Conservation (phyloP, 2,797 vertebrate species). For the Xerus rutilus region DNA sequence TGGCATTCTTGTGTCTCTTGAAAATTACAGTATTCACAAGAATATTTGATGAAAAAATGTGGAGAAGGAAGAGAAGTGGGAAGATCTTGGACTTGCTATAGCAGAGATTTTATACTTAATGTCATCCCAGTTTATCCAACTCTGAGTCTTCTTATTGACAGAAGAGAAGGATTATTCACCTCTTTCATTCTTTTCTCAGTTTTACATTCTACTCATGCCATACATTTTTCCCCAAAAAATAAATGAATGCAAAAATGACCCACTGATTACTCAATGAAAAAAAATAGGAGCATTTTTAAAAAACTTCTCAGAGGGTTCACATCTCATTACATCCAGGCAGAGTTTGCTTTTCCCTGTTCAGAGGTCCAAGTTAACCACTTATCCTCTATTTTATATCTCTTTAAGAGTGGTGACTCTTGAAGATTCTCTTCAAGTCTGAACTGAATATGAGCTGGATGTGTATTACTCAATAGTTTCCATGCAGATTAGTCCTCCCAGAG, state of each 20-base stretch:
- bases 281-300: not conserved
- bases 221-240: not conserved
- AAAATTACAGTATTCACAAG: conserved; percentile 10
- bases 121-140: not conserved
- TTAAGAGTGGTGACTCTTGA: not conserved
- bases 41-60: not conserved
- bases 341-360: not conserved
- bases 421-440: not conserved
- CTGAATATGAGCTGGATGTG: not conserved
- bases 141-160: not conserved
- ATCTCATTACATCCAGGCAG: not conserved
- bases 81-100: not conserved
- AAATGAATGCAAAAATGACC: not conserved
- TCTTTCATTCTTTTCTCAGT: not conserved
- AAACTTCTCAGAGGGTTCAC: not conserved
- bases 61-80: not conserved
- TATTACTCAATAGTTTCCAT: not conserved
- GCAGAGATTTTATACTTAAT: not conserved
- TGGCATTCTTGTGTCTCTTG: not conserved
- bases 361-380: not conserved
- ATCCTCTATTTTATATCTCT: not conserved
- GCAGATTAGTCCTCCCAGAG: not conserved
- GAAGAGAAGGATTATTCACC: not conserved
- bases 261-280: not conserved
- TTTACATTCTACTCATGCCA: not conserved